Evolutionary conservation across 1,140 invertebrate genomes (phyloP).

Genomic region (Ctenoplectra terminalis): DNA sequence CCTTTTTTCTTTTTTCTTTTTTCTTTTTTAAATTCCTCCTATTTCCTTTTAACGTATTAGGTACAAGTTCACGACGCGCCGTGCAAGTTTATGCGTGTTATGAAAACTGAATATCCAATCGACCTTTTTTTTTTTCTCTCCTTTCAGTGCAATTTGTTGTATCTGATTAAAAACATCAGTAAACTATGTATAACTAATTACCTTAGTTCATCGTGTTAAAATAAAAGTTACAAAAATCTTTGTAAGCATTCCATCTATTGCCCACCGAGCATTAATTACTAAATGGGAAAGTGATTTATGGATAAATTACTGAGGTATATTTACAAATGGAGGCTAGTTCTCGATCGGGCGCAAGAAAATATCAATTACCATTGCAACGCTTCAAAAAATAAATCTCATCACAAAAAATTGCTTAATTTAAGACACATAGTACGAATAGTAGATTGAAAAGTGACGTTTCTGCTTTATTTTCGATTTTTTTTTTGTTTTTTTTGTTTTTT

Average conservation of each 20-base stretch:
- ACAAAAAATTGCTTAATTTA: not conserved
- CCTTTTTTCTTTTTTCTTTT: no score
- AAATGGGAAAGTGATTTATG: constrained; percentile 46
- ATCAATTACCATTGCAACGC: constrained; percentile 23
- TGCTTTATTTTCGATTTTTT: constrained; percentile 19
- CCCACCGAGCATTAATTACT: constrained; percentile 13
- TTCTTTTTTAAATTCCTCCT: constrained; percentile 6
- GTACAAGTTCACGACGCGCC: constrained; percentile 11
- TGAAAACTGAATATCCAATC: constrained; percentile 27
- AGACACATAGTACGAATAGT: not conserved
- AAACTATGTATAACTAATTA: constrained; percentile 26
- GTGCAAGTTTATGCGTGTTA: not conserved
- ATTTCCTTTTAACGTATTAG: not conserved
- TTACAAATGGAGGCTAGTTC: constrained; percentile 51
- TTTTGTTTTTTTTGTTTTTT: no score
- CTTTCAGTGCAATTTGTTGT: not conserved
- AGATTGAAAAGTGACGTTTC: constrained; percentile 1
- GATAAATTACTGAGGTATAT: constrained; percentile 58
- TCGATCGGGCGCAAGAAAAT: constrained; percentile 55
- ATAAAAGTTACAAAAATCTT: constrained; percentile 42
- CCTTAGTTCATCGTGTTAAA: constrained; percentile 9
- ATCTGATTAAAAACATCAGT: constrained; percentile 7
- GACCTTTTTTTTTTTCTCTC: not conserved
- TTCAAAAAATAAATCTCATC: not conserved
- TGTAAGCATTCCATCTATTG: constrained; percentile 21